Conservation (phyloP, 2,888 invertebrate genomes). For the Erebia aethiops region DNA sequence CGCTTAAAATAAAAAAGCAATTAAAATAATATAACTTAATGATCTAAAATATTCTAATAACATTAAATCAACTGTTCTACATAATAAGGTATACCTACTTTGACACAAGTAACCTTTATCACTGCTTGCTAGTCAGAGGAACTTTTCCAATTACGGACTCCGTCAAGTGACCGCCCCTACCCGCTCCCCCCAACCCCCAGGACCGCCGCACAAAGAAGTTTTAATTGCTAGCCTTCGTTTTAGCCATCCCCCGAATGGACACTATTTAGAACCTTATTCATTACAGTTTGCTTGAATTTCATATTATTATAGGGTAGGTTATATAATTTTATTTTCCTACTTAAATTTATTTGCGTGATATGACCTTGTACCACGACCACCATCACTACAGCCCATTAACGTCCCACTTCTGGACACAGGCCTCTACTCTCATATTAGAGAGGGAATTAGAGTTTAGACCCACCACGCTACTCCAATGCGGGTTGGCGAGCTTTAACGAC, state of each 20-base stretch:
- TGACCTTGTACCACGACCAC: too few relatives aligned
- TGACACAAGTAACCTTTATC: constrained; percentile 71
- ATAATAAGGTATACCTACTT: constrained; percentile 41
- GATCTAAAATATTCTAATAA: not conserved
- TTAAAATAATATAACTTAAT: too few relatives aligned
- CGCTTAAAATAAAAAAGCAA: too few relatives aligned
- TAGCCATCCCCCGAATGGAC: constrained; percentile 64
- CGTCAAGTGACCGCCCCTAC: constrained; percentile 68
- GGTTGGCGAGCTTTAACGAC: too few relatives aligned
- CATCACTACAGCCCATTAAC: too few relatives aligned
- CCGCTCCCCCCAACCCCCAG: constrained; percentile 40
- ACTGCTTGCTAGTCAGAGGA: constrained; percentile 57
- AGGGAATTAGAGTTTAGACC: too few relatives aligned
- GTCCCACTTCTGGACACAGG: too few relatives aligned
- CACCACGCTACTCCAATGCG: too few relatives aligned
- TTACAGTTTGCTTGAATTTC: constrained; percentile 42
- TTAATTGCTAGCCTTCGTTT: constrained; percentile 78
- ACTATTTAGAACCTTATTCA: constrained; percentile 66
- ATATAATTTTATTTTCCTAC: not conserved
- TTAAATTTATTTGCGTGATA: too few relatives aligned
- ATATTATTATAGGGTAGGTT: constrained; percentile 19
- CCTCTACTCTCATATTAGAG: too few relatives aligned
- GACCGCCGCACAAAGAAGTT: constrained; percentile 77
- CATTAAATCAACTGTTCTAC: constrained; percentile 10
- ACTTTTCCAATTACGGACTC: constrained; percentile 75